Conservation (phyloP, 2,888 invertebrate genomes). For the Caenorhabditis sp. region DNA sequence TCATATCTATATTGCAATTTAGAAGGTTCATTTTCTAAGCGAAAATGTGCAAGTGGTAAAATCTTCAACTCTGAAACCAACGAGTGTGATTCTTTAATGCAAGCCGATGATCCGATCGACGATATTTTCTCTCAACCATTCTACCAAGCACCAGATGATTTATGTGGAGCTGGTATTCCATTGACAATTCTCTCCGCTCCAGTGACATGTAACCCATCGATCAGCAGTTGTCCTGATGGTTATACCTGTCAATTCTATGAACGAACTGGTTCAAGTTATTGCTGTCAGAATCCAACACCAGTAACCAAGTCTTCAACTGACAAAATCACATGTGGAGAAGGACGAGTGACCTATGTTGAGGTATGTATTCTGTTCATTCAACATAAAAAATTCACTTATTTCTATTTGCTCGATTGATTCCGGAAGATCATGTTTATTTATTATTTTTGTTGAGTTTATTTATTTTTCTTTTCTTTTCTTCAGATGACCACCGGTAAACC, state of each 20-base stretch:
- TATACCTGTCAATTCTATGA: conserved; percentile 68
- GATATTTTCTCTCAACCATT: conserved; percentile 65
- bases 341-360: conserved; percentile 68
- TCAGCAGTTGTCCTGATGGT: conserved; percentile 69
- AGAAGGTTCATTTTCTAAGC: conserved; percentile 66
- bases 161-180: conserved; percentile 67
- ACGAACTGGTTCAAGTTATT: conserved; percentile 69
- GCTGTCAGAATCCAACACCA: conserved; percentile 60
- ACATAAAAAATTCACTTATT: too few relatives aligned
- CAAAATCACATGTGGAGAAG: conserved; percentile 56
- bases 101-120: conserved; percentile 46
- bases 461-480: conserved; percentile 14
- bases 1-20: conserved; percentile 68
- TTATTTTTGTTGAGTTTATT: conserved; percentile 23
- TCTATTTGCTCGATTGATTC: conserved; percentile 13
- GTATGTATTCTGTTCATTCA: conserved; percentile 20
- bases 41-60: conserved; percentile 64
- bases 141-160: conserved; percentile 70
- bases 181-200: conserved; percentile 68
- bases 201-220: conserved; percentile 68
- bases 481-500: conserved; percentile 65
- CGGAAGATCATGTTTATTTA: conserved; percentile 15
- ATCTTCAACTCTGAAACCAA: conserved; percentile 57
- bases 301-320: conserved; percentile 38
- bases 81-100: conserved; percentile 56